These are phyloP conservation scores for Larimichthys polyactis DNA, from an alignment of 2,113 vertebrate genomes.

Conservation along the genomic window DNA sequence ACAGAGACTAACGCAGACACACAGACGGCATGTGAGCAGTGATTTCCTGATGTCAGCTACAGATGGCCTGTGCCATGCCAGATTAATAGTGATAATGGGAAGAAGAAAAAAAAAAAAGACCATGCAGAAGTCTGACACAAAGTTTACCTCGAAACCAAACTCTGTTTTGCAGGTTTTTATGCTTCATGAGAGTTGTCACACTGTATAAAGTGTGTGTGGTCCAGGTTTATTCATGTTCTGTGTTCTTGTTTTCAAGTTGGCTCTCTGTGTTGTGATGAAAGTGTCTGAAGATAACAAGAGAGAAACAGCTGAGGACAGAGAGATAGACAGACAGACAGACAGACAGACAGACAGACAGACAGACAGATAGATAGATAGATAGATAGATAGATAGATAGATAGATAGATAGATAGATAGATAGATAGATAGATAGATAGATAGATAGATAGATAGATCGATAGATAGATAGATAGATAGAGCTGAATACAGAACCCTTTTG, in stretches of 20 bases:
- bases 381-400: too few relatives aligned
- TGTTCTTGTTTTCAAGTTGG: conserved; percentile 37
- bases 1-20: conserved; percentile 56
- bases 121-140: conserved; percentile 8
- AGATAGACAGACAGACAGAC: conserved; percentile 1
- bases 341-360: background rate
- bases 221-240: background rate
- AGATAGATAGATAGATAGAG: too few relatives aligned
- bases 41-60: conserved; percentile 73
- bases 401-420: too few relatives aligned
- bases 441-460: too few relatives aligned
- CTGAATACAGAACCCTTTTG: conserved; percentile 2
- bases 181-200: background rate
- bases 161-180: conserved; percentile 2
- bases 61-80: conserved; percentile 67
- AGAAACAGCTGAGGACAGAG: conserved; percentile 20
- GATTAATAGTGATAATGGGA: conserved; percentile 52
- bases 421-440: too few relatives aligned
- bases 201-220: background rate
- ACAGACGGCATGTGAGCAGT: conserved; percentile 67
- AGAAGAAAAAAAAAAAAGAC: conserved; percentile 8
- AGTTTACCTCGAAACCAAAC: conserved; percentile 15
- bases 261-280: conserved; percentile 30
- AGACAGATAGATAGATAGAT: too few relatives aligned
- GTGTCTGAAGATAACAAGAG: background rate